Evolutionary conservation across 2,113 vertebrate species (phyloP).

Genomic region (Cettia cetti): DNA sequence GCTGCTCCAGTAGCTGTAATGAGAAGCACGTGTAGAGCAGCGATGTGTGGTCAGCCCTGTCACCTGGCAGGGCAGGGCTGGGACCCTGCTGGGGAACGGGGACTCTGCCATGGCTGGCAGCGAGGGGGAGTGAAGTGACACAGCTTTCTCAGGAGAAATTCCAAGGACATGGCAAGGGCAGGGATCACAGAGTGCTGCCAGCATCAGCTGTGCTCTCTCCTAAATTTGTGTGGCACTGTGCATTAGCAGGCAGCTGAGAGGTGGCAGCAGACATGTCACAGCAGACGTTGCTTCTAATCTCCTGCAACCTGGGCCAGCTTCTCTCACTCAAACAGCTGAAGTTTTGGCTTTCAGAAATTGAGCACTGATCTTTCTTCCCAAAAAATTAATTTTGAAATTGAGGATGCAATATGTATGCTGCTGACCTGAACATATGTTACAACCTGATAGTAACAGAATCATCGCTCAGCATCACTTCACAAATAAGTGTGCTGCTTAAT

Average conservation of each 20-base stretch:
- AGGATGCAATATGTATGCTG: background rate
- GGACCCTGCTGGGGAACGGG: background rate
- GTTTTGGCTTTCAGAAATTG: constrained; percentile 29
- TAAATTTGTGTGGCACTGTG: fast-evolving
- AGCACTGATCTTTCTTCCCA: background rate
- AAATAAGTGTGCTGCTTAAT: constrained; percentile 51
- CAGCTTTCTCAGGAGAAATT: background rate
- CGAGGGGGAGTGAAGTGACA: fast-evolving
- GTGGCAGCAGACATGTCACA: background rate
- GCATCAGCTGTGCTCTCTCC: background rate
- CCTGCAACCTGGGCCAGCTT: background rate
- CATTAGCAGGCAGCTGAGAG: background rate
- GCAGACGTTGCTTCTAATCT: background rate
- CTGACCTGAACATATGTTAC: constrained; percentile 55
- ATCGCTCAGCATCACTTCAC: constrained; percentile 32
- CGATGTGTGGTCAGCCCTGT: background rate
- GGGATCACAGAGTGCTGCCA: background rate
- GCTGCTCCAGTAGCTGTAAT: background rate
- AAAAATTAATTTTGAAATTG: constrained; percentile 35
- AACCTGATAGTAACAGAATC: constrained; percentile 49
- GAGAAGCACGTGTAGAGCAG: background rate
- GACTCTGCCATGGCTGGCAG: background rate
- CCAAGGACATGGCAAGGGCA: background rate
- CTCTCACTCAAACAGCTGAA: background rate
- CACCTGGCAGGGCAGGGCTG: background rate